A percentile compares a stretch with the other conserved stretches of the same genome.
These are phyloP conservation scores for Acronicta aceris DNA, from an alignment of 2,888 invertebrate species.

Conservation along the genomic window DNA sequence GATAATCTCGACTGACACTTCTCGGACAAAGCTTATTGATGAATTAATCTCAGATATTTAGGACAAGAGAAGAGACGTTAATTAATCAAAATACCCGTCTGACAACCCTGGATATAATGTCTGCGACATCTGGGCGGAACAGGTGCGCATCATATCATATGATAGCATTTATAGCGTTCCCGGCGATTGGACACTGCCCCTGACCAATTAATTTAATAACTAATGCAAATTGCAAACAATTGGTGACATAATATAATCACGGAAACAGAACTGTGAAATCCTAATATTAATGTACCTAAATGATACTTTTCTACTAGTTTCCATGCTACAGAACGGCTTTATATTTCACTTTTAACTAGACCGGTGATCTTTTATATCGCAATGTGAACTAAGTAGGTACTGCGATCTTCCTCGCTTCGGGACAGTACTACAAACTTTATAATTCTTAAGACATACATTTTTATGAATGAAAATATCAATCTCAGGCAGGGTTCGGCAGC, in stretches of 20 bases:
- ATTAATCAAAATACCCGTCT: constrained; percentile 27
- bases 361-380: too few species aligned
- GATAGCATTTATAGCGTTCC: constrained; percentile 47
- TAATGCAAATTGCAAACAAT: constrained; percentile 37
- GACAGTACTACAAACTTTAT: too few species aligned
- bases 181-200: constrained; percentile 41
- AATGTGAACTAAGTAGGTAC: too few species aligned
- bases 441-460: too few species aligned
- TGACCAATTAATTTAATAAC: constrained; percentile 49
- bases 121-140: constrained; percentile 71
- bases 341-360: not conserved
- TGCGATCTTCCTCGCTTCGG: too few species aligned
- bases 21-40: constrained; percentile 1
- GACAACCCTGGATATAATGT: constrained; percentile 46
- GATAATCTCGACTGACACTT: not conserved
- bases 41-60: constrained; percentile 22
- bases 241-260: constrained; percentile 15
- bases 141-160: constrained; percentile 67
- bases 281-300: not conserved
- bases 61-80: constrained; percentile 16
- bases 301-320: not conserved
- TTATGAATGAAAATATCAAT: too few species aligned
- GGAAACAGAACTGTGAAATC: not conserved
- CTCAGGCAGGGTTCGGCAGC: too few species aligned
- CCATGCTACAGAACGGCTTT: not conserved